These are phyloP conservation scores for Psittacara wagleri DNA, from an alignment of 2,113 vertebrate species.

Conservation along the genomic window DNA sequence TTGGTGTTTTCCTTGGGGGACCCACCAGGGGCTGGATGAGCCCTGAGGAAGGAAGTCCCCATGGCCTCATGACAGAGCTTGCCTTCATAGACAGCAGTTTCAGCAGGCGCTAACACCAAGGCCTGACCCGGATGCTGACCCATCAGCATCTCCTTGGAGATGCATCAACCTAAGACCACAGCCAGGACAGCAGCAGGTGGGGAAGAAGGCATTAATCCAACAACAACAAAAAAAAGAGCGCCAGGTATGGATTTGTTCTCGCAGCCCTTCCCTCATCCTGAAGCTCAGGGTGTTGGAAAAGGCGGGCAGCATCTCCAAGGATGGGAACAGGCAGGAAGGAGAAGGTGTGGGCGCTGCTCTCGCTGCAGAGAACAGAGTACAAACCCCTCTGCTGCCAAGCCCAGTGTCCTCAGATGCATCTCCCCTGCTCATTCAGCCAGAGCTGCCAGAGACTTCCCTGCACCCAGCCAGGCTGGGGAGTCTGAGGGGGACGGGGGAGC, in stretches of 20 bases:
- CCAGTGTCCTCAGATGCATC: conserved; percentile 61
- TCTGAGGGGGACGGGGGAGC: neutral
- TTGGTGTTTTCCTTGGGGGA: neutral
- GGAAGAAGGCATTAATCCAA: neutral
- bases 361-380: neutral
- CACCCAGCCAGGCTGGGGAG: accelerated
- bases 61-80: neutral
- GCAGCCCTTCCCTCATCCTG: conserved; percentile 7
- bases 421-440: neutral
- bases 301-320: neutral
- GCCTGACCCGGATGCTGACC: neutral
- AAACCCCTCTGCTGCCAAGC: conserved; percentile 58
- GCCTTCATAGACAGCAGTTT: neutral
- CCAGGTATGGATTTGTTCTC: neutral
- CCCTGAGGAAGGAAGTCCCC: neutral
- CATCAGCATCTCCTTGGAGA: neutral
- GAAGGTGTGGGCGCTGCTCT: conserved; percentile 40
- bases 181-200: neutral
- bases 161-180: neutral
- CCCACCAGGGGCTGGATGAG: neutral
- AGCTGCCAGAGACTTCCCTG: accelerated
- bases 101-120: neutral
- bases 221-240: neutral
- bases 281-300: conserved; percentile 26
- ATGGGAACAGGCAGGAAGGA: conserved; percentile 50